These are phyloP conservation scores for Harmothoe impar DNA, from an alignment of 2,888 invertebrate genomes.

Conservation along the genomic window DNA sequence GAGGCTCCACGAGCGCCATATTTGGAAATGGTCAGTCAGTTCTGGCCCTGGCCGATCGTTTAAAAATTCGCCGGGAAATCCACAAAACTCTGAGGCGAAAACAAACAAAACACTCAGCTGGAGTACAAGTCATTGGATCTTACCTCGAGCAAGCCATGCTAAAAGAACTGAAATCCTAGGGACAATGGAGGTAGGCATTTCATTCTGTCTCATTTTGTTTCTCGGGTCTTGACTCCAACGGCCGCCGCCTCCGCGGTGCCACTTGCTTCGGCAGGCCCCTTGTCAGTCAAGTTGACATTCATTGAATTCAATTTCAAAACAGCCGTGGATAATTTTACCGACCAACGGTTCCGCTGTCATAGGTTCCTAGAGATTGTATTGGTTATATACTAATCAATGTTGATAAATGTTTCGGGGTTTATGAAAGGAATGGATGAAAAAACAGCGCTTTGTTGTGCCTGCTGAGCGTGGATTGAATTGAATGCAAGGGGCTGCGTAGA, in stretches of 20 bases:
- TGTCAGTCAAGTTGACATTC: conserved; percentile 10
- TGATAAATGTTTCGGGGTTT: too few species aligned
- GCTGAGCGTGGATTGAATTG: too few species aligned
- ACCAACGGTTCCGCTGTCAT: too few species aligned
- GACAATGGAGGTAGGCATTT: conserved; percentile 3
- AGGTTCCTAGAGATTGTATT: too few species aligned
- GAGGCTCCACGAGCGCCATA: conserved; percentile 21
- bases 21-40: conserved; percentile 27
- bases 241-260: neutral
- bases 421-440: too few species aligned
- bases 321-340: neutral
- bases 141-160: neutral
- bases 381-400: too few species aligned
- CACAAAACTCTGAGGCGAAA: neutral
- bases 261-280: neutral
- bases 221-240: conserved; percentile 23
- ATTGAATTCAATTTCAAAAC: neutral
- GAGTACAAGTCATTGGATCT: neutral
- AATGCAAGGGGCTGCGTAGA: too few species aligned
- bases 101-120: neutral
- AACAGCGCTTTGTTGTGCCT: too few species aligned
- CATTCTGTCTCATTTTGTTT: neutral
- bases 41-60: neutral
- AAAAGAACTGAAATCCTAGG: neutral
- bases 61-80: conserved; percentile 24